Evolutionary conservation across 2,797 vertebrate genomes (phyloP), one percentile per base, ranked within the genome.

Genomic region (Catamblyrhynchus diadema): DNA sequence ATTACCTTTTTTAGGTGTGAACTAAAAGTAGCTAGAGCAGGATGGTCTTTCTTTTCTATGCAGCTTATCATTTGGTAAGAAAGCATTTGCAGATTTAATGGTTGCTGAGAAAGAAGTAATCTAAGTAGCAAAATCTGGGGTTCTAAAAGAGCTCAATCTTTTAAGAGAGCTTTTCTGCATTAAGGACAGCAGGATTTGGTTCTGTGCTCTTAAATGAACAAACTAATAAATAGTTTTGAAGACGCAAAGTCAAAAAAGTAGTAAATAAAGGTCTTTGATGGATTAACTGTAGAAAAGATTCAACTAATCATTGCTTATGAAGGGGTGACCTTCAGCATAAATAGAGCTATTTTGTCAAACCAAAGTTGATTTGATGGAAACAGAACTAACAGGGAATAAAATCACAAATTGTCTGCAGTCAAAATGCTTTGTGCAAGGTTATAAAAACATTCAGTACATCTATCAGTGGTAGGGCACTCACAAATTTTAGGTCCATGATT

Each of bases 261-360:
- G 39, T 92, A 95, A 95, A 96, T 91, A 93, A 90, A 91, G 4
- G 50, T 54, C 64, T 95, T 94, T 91, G 80, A 94, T 86, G 70
- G 89, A 95, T 95, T 96, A 95, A 91, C 56, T 80, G 74, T 82
- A 65, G 71, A 90, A 95, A 77, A 62, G 37, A 93, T 90, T 90
- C 77, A 64, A 91, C 67, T 93, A 95, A 96, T 95, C 91, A 86
- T 57, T 90, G 47, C 70, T 95, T 91, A 86, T 92, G 93, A 93
- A 93, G 32, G 73, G 56, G 48, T 96, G 93, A 95, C 96, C 94
- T 97, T 97, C 92, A 94, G 62, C 25, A 91, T 89, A 95, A 95
- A 89, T 64, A 86, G 89, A 82, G 25, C 51, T 90, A 37, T 93
- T 92, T 70, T 94, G 47, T 90, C 92, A 95, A 86, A 75, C 51